Conservation (phyloP, 2,888 invertebrate genomes). For the Seira musarum region DNA sequence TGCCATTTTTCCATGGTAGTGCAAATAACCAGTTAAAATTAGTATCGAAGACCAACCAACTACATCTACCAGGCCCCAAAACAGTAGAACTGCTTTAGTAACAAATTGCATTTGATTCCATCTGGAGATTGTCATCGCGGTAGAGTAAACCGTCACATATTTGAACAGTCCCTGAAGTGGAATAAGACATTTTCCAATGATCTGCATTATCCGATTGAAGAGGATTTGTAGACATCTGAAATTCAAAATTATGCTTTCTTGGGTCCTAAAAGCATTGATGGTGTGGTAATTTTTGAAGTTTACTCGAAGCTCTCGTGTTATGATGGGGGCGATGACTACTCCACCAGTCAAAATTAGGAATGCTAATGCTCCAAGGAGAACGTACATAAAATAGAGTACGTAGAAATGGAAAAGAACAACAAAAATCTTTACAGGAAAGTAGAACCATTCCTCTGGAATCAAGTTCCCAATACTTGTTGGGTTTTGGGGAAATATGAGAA, state of each 20-base stretch:
- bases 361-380: neutral
- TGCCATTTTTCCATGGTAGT: neutral
- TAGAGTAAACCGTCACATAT: too few relatives aligned
- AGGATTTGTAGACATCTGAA: neutral
- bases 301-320: neutral
- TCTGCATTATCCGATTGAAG: neutral
- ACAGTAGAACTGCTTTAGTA: neutral
- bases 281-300: neutral
- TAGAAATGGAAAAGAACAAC: neutral
- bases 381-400: neutral
- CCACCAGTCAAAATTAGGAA: neutral
- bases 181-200: neutral
- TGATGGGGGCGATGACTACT: neutral
- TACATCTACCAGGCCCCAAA: neutral
- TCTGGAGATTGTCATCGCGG: neutral
- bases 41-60: neutral
- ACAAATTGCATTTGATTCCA: neutral
- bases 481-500: neutral
- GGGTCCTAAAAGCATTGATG: neutral
- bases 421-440: neutral
- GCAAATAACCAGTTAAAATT: neutral
- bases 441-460: neutral
- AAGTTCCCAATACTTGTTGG: neutral
- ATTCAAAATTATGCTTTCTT: neutral
- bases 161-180: too few relatives aligned